Percentiles rank a stretch among this genome's conserved stretches.
These are phyloP conservation scores for Craniophora ligustri DNA, from an alignment of 2,888 invertebrate species.

Conservation along the genomic window DNA sequence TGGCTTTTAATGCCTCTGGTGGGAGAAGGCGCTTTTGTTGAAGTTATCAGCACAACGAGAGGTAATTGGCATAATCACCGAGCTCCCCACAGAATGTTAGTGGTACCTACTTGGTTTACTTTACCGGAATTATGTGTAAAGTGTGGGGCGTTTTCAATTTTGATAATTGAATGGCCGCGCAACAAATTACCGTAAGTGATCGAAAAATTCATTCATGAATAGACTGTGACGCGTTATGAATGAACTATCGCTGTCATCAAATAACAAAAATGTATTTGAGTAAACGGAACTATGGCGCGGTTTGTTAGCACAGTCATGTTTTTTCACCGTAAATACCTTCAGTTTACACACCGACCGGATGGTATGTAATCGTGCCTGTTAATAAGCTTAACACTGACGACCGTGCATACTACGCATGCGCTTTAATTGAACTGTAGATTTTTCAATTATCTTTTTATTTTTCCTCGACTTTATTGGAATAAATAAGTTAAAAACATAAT, in stretches of 20 bases:
- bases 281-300: too few species aligned
- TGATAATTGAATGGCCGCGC: slow-evolving; percentile 5
- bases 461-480: too few species aligned
- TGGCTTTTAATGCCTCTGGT: slow-evolving; percentile 39
- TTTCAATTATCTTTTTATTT: too few species aligned
- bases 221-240: neutral
- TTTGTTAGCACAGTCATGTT: too few species aligned
- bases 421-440: too few species aligned
- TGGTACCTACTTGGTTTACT: slow-evolving; percentile 11
- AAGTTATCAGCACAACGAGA: slow-evolving; percentile 48
- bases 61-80: slow-evolving; percentile 41
- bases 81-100: slow-evolving; percentile 28
- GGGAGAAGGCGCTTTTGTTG: slow-evolving; percentile 39
- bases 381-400: too few species aligned
- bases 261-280: too few species aligned
- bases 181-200: neutral
- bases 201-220: neutral
- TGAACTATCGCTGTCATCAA: neutral
- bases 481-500: too few species aligned
- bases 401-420: too few species aligned
- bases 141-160: neutral
- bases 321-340: too few species aligned
- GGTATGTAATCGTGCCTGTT: too few species aligned
- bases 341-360: too few species aligned
- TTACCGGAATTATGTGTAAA: slow-evolving; percentile 8